Conservation (phyloP, 2,797 vertebrate genomes). For the Poecile montanus region DNA sequence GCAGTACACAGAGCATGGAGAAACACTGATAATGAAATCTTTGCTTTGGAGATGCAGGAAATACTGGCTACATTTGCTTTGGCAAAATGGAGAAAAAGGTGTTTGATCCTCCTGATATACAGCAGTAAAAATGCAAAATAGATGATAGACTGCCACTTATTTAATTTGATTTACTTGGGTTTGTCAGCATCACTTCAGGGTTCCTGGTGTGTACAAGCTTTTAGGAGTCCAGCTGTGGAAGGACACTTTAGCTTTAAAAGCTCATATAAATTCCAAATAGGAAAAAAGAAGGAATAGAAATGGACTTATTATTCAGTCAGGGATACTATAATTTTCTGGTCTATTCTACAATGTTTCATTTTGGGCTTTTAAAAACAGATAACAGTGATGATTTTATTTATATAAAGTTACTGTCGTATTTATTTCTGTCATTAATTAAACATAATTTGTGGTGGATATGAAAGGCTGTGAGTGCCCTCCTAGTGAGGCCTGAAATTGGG, state of each 20-base stretch:
- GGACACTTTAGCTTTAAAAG: not conserved
- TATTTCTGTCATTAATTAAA: not conserved
- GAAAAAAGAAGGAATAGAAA: not conserved
- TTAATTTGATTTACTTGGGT: not conserved
- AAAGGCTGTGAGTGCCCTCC: constrained; percentile 1
- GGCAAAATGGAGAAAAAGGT: not conserved
- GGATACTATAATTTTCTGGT: not conserved
- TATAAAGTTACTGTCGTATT: not conserved
- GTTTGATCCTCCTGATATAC: not conserved
- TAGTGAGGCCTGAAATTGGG: not conserved
- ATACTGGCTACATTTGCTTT: not conserved
- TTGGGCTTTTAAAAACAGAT: not conserved
- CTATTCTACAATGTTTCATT: not conserved
- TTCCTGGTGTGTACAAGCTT: not conserved
- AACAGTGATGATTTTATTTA: not conserved
- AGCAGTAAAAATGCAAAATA: not conserved
- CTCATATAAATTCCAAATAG: not conserved
- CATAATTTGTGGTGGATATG: not conserved
- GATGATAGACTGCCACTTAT: not conserved
- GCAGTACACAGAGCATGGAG: not conserved
- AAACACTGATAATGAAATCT: not conserved
- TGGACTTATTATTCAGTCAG: not conserved
- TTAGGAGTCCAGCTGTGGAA: not conserved
- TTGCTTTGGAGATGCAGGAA: not conserved
- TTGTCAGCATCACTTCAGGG: not conserved